Conservation (phyloP, 2,888 invertebrate genomes). For the Atethmia centrago region DNA sequence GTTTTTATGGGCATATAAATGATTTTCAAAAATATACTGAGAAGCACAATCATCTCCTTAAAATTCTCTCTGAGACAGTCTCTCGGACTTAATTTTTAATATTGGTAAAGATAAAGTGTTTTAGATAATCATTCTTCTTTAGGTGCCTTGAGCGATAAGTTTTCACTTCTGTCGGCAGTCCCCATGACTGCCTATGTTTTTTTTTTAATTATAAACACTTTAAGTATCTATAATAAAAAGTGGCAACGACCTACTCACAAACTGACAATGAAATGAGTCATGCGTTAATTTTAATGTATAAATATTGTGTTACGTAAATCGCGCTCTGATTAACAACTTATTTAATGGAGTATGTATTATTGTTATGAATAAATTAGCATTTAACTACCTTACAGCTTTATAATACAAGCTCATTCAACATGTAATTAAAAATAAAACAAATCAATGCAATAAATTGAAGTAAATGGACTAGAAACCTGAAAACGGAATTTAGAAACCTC, state of each 20-base stretch:
- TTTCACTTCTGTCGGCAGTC: too few relatives aligned
- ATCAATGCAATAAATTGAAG: constrained; percentile 15
- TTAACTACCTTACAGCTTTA: not conserved
- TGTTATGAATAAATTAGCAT: constrained; percentile 23
- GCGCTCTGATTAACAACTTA: constrained; percentile 69
- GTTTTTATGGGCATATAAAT: too few relatives aligned
- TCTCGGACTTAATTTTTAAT: too few relatives aligned
- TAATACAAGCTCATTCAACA: constrained; percentile 1
- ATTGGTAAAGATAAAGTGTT: too few relatives aligned
- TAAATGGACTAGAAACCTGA: constrained; percentile 35
- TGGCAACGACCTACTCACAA: constrained; percentile 58
- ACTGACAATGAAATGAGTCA: constrained; percentile 63
- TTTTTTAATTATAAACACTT: constrained; percentile 15
- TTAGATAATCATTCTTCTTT: too few relatives aligned
- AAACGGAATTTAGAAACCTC: constrained; percentile 32
- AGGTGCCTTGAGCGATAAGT: too few relatives aligned
- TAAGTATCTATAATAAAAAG: constrained; percentile 59
- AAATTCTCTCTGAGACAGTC: too few relatives aligned
- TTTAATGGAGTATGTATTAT: constrained; percentile 30
- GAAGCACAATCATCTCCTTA: too few relatives aligned
- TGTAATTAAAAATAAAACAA: constrained; percentile 13
- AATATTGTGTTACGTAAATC: constrained; percentile 70
- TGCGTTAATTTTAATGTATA: constrained; percentile 52
- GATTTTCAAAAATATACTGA: too few relatives aligned
- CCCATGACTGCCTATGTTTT: too few relatives aligned